Base-by-base conservation (phyloP, 2,113 vertebrate species). In the Oreochromis spilurus region DNA sequence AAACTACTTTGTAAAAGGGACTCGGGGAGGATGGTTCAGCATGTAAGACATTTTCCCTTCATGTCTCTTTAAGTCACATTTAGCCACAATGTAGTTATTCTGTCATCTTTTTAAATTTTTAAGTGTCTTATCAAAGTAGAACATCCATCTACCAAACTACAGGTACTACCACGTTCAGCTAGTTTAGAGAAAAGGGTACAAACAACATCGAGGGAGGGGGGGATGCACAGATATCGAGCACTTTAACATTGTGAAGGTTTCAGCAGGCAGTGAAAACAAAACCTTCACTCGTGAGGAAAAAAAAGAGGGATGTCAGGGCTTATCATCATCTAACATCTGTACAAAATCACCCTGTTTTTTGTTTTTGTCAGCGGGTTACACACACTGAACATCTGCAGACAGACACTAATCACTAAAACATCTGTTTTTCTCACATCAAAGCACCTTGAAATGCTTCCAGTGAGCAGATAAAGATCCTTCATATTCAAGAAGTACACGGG, bases 101-200 rank as follows among this genome's bases (percentile, higher is more conserved):
- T 95, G 94, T 95, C 79, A 96, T 96, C 36, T 88, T 95, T 94
- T 79, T 95, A 95, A 95, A 48, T 81, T 96, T 96, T 89, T 94
- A 65, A 95, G 93, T 95, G 96, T 95, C 95, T 96, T 96, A 96
- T 92, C 88, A 93, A 94, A 95, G 89, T 87, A 97, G 95, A 97
- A 98, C 97, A 97, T 97, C 97, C 96, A 98, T 95, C 97, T 97
- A 98, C 93, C 93, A 97, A 93, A 97, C 97, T 98, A 98, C 97
- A 97, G 95, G 96, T 89, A 96, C 97, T 96, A 95, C 97, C 96
- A 98, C 97, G 93, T 96, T 97, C 93, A 96, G 95, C 97, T 98
- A 98, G 96, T 96, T 96, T 96, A 94, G 86, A 94, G 89, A 88
- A 82, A 38, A 84, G 34, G 87, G 79, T 84, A 95, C 90, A 40